Percentiles rank a stretch among this genome's conserved stretches.
Conservation (phyloP, 2,888 invertebrate species). For the Calephelis perditalis region DNA sequence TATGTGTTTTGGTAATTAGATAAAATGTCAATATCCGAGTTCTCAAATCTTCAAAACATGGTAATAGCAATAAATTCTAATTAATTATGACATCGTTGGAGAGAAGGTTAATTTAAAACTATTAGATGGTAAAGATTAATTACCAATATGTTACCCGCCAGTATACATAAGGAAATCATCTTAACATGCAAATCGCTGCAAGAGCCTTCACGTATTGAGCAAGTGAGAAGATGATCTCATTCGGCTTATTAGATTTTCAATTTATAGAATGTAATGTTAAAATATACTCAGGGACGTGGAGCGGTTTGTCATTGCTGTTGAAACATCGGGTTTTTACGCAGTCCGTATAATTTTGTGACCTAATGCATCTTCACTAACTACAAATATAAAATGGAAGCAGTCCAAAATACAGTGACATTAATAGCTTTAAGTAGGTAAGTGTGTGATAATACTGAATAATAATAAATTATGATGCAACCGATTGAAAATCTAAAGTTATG, state of each 20-base stretch:
- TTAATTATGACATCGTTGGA: not conserved
- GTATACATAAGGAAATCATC: conserved; percentile 9
- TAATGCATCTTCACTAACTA: not conserved
- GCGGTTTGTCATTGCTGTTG: not conserved
- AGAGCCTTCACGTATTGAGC: conserved; percentile 6
- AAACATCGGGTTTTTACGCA: conserved; percentile 3
- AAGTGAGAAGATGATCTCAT: conserved; percentile 19
- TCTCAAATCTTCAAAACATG: no score
- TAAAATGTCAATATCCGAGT: no score
- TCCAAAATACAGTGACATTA: no score
- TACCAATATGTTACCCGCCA: conserved; percentile 3
- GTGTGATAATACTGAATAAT: no score
- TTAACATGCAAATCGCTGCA: conserved; percentile 10
- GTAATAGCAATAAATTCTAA: not conserved
- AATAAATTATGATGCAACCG: no score
- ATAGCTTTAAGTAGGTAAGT: no score
- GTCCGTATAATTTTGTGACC: no score
- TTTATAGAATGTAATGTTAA: conserved; percentile 18
- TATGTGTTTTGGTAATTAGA: no score
- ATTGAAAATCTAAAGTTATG: no score
- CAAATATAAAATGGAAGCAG: no score
- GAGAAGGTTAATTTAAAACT: conserved; percentile 1
- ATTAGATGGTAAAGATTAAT: not conserved
- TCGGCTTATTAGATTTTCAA: conserved; percentile 18
- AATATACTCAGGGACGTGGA: not conserved